Evolutionary conservation across 2,113 vertebrate genomes (phyloP), one percentile per base, ranked within the genome.

Genomic region (Myotis davidii): DNA sequence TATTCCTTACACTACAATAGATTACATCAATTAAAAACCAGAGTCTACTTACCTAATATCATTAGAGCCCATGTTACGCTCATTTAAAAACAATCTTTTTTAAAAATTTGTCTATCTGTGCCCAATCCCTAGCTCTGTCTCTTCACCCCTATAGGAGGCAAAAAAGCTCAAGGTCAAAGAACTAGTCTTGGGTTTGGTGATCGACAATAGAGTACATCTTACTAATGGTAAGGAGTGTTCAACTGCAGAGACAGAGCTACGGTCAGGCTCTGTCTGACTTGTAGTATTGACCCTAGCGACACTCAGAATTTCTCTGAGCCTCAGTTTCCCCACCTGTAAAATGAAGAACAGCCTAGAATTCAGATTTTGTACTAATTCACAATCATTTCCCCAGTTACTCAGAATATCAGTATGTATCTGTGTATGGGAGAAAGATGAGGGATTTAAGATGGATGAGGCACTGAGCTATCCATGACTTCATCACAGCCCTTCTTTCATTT

Each of bases 1-100:
- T 79, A 77, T 52, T 77, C 64, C 32, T 67, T 65, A 25, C 18
- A 4, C 17, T 23, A 89, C 1, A 34, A 59, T 27, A 65, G 82
- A 85, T 85, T 52, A 73, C 59, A 39, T 90, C 91, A 94, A 87
- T 85, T 59, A 94, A 86, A 82, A 52, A 61, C 52, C 61, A 86
- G 3, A 39, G 32, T 91, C 76, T 65, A 52, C 70, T 67, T 42
- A 61, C 5, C 13, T 72, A 59, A 61, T 79, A 77, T 78, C 83
- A 86, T 61, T 37, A 39, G 72, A 86, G n/a, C 21, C 34, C 37
- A 64, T 23, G 64, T 23, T 45, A 95, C 4, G 3, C 20, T 86
- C 76, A 42, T 9, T 70, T 69, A 91, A 89, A 25, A 91, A 77
- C 39, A 82, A 27, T 77, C 4, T n/a, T 65, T 73, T 83, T 52